Conservation (phyloP, 2,113 vertebrate species). For the Pangasianodon gigas region DNA sequence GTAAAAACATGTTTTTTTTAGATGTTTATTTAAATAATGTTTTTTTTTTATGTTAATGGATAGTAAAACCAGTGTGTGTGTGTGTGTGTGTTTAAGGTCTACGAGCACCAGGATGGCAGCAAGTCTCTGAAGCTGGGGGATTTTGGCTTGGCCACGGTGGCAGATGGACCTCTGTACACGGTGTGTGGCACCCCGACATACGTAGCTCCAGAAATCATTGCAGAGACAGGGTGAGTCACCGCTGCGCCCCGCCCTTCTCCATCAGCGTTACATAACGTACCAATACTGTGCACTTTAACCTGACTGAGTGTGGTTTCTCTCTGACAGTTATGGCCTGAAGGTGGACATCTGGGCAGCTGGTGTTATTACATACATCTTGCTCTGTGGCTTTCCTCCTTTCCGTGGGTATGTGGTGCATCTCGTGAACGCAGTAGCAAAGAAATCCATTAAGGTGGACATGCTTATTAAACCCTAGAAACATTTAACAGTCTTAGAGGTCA, state of each 20-base stretch:
- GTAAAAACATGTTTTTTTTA: not conserved
- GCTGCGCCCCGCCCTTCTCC: too few relatives aligned
- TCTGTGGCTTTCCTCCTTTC: conserved; percentile 97
- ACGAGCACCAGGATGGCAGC: conserved; percentile 92
- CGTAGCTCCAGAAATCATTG: conserved; percentile 95
- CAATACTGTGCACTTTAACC: too few relatives aligned
- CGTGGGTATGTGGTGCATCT: conserved; percentile 78
- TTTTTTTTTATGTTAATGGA: not conserved
- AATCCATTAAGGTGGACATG: not conserved
- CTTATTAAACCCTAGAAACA: not conserved
- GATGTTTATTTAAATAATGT: not conserved
- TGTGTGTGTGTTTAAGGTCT: conserved; percentile 78
- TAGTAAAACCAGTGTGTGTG: not conserved
- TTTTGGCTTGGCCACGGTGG: conserved; percentile 93
- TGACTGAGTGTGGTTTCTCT: conserved; percentile 14
- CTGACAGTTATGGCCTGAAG: conserved; percentile 90
- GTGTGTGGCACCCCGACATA: conserved; percentile 98
- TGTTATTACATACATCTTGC: conserved; percentile 94
- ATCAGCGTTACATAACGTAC: not conserved
- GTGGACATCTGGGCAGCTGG: conserved; percentile 98
- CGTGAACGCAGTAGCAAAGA: not conserved
- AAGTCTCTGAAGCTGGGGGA: conserved; percentile 95
- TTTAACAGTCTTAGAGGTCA: not conserved
- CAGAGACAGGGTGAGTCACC: conserved; percentile 87
- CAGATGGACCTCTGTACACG: conserved; percentile 89